Conservation (phyloP, 1,140 invertebrate species). For the Brachionus rotundiformis region DNA sequence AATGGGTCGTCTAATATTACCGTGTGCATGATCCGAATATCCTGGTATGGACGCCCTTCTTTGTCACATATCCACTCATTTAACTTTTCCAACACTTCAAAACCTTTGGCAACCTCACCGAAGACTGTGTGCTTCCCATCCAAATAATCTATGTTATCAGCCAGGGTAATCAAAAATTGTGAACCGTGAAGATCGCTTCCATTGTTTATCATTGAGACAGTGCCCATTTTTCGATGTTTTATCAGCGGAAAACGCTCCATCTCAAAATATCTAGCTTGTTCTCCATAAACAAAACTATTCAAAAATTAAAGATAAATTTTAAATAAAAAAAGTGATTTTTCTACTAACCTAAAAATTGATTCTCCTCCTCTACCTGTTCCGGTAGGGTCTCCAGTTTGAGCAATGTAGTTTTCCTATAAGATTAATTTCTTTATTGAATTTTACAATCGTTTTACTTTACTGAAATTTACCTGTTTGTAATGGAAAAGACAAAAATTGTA, state of each 20-base stretch:
- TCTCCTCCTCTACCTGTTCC: slow-evolving; percentile 86
- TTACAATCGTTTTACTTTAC: no score
- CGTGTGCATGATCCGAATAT: slow-evolving; percentile 95
- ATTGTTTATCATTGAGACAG: slow-evolving; percentile 93
- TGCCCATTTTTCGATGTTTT: slow-evolving; percentile 80
- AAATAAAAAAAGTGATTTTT: slow-evolving; percentile 53
- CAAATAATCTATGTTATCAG: slow-evolving; percentile 81
- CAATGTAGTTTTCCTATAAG: slow-evolving; percentile 88
- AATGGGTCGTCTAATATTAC: slow-evolving; percentile 94
- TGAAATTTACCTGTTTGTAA: slow-evolving; percentile 78
- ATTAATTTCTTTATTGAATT: no score
- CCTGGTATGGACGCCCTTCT: slow-evolving; percentile 85
- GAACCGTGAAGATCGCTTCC: slow-evolving; percentile 89
- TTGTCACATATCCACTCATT: slow-evolving; percentile 93
- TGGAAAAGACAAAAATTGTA: slow-evolving; percentile 96
- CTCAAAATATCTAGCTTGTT: slow-evolving; percentile 86
- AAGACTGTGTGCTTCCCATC: slow-evolving; percentile 94
- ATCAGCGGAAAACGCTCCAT: slow-evolving; percentile 86
- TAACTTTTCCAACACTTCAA: slow-evolving; percentile 81
- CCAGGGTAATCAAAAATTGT: slow-evolving; percentile 90
- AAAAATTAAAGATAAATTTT: slow-evolving; percentile 23
- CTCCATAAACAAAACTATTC: slow-evolving; percentile 66
- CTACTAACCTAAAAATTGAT: slow-evolving; percentile 67
- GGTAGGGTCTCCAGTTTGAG: slow-evolving; percentile 94
- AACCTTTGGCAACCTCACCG: slow-evolving; percentile 77